phyloP scores from a whole-genome alignment of 2,113 vertebrate genomes.

The Ranitomeya imitator region DNA sequence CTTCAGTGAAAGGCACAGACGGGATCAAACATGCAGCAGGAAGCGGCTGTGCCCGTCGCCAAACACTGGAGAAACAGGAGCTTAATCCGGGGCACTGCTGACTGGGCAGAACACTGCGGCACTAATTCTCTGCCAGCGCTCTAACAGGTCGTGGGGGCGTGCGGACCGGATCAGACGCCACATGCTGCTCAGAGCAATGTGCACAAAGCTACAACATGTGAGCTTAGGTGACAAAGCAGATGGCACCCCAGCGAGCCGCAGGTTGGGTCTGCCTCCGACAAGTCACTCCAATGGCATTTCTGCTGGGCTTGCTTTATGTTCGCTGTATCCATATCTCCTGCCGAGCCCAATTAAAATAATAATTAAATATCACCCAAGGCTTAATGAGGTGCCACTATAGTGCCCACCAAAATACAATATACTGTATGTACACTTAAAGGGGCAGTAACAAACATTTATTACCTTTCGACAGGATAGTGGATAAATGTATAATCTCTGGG shows the following conservation, averaged over 20 bases:
- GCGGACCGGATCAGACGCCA: background rate
- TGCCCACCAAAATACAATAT: background rate
- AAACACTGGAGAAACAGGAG: background rate
- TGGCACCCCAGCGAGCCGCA: background rate
- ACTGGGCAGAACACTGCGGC: constrained; percentile 23
- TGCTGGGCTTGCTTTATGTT: background rate
- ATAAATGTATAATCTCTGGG: too few species aligned
- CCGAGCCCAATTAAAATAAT: background rate
- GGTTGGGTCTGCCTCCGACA: background rate
- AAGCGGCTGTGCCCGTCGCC: background rate
- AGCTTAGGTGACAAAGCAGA: background rate
- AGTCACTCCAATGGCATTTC: background rate
- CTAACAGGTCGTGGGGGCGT: background rate
- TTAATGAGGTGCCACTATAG: background rate
- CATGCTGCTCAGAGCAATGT: background rate
- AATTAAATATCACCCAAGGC: background rate
- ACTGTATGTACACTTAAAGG: too few species aligned
- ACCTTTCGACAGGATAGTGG: too few species aligned
- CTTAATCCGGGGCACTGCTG: constrained; percentile 40
- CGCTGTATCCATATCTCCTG: background rate
- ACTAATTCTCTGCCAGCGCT: constrained; percentile 18
- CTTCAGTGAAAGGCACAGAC: background rate
- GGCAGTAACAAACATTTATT: too few species aligned
- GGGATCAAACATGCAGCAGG: constrained; percentile 16
- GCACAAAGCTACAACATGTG: background rate